phyloP scores from a whole-genome alignment of 2,113 vertebrate species.

The Platycercus adscitus region DNA sequence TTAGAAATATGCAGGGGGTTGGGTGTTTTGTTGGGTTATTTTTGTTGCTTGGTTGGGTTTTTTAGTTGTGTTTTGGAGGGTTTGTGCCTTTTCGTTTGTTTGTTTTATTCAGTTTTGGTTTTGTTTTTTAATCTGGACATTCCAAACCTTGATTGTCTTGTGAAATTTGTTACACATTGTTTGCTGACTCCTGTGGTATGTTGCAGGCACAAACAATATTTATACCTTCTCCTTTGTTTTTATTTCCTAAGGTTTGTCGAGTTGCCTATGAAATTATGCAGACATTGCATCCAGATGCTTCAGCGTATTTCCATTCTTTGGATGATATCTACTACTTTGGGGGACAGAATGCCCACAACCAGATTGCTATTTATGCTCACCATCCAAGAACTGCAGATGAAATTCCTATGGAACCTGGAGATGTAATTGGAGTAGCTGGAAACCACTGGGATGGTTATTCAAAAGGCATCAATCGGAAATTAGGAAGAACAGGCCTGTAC shows the following conservation, averaged over 20 bases:
- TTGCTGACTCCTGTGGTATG: neutral
- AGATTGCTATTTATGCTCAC: slow-evolving; percentile 94
- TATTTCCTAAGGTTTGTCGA: slow-evolving; percentile 87
- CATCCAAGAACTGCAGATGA: slow-evolving; percentile 90
- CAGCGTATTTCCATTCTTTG: slow-evolving; percentile 93
- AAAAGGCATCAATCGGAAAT: slow-evolving; percentile 96
- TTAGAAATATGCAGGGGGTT: neutral
- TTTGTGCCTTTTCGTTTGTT: neutral
- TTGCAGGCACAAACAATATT: neutral
- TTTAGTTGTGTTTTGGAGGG: neutral
- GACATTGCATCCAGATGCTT: slow-evolving; percentile 95
- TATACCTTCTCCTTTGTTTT: neutral
- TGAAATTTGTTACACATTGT: neutral
- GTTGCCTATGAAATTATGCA: slow-evolving; percentile 99
- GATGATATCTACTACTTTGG: slow-evolving; percentile 99
- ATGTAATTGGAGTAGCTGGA: slow-evolving; percentile 95
- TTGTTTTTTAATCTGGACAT: neutral
- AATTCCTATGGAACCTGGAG: slow-evolving; percentile 94
- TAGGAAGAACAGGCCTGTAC: slow-evolving; percentile 95
- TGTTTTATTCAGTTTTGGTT: neutral
- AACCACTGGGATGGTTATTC: slow-evolving; percentile 99
- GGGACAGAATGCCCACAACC: slow-evolving; percentile 98
- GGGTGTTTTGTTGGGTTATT: no score
- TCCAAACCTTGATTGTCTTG: neutral
- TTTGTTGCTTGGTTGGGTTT: neutral